A percentile compares a stretch with the other conserved stretches of the same genome.
Conservation (phyloP, 2,797 vertebrate genomes). For the Hypotaenidia okinawae region DNA sequence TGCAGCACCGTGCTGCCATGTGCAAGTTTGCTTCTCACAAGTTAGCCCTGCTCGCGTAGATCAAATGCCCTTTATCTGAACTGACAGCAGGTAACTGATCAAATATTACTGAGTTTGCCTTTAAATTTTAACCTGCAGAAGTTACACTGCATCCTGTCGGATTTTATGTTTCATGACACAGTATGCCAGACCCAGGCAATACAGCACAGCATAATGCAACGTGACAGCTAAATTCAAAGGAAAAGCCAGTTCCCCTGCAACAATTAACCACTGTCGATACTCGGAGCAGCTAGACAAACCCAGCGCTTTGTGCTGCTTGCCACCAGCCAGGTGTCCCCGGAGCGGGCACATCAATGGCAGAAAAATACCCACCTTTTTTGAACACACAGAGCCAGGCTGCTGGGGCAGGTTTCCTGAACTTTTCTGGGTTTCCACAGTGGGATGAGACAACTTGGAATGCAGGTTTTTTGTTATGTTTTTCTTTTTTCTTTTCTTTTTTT, state of each 20-base stretch:
- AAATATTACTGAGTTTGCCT: constrained; percentile 73
- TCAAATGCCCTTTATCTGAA: constrained; percentile 63
- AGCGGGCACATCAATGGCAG: not conserved
- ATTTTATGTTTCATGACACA: constrained; percentile 56
- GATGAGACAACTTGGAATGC: not conserved
- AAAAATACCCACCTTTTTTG: not conserved
- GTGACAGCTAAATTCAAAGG: constrained; percentile 70
- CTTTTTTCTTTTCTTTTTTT: not conserved
- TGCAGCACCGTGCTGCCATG: not conserved
- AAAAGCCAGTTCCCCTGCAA: constrained; percentile 19
- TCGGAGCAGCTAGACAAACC: not conserved
- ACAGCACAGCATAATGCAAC: constrained; percentile 42
- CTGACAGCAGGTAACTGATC: constrained; percentile 74
- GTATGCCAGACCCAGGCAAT: constrained; percentile 44
- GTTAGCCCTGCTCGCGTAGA: constrained; percentile 48
- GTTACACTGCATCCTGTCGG: constrained; percentile 30
- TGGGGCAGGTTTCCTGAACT: not conserved
- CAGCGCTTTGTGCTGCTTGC: not conserved
- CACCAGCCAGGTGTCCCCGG: not conserved
- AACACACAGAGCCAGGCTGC: not conserved
- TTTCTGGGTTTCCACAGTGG: not conserved
- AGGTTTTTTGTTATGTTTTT: too few species aligned
- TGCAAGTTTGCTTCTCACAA: constrained; percentile 9
- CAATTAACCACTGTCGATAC: constrained; percentile 9
- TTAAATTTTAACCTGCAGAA: constrained; percentile 56